Conservation (phyloP, 2,797 vertebrate genomes). For the Cossypha dichroa region DNA sequence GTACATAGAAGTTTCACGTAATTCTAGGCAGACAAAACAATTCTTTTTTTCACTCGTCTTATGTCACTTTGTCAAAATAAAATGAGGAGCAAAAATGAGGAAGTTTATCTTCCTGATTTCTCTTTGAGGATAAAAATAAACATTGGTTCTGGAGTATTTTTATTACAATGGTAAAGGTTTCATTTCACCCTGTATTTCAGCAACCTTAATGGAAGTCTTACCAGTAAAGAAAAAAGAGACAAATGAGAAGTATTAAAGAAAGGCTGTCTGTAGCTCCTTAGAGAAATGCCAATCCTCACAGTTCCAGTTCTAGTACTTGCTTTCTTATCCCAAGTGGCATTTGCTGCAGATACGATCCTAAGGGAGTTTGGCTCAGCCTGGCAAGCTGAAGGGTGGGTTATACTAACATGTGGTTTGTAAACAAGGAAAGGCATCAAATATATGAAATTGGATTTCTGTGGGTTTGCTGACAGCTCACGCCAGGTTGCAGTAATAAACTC, state of each 20-base stretch:
- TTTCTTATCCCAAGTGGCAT: background rate
- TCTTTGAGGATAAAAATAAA: background rate
- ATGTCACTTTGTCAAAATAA: background rate
- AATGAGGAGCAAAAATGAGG: background rate
- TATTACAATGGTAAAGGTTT: background rate
- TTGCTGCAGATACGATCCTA: background rate
- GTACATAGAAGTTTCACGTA: fast-evolving
- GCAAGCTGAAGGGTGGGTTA: background rate
- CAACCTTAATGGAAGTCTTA: background rate
- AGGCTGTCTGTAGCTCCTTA: background rate
- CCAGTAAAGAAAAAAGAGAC: background rate
- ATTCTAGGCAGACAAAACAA: background rate
- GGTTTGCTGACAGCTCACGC: background rate
- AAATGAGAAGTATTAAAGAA: background rate
- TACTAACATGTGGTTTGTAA: background rate
- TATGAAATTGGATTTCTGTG: background rate
- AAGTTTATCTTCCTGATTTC: background rate
- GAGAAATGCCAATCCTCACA: background rate
- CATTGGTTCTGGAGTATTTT: background rate
- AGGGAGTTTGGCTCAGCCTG: background rate
- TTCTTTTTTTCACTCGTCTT: background rate
- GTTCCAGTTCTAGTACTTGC: background rate
- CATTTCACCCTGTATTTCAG: background rate
- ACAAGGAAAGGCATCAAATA: background rate
- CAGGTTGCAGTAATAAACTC: background rate